phyloP scores from a whole-genome alignment of 1,140 invertebrate genomes.

The Neodiprion fabricii region DNA sequence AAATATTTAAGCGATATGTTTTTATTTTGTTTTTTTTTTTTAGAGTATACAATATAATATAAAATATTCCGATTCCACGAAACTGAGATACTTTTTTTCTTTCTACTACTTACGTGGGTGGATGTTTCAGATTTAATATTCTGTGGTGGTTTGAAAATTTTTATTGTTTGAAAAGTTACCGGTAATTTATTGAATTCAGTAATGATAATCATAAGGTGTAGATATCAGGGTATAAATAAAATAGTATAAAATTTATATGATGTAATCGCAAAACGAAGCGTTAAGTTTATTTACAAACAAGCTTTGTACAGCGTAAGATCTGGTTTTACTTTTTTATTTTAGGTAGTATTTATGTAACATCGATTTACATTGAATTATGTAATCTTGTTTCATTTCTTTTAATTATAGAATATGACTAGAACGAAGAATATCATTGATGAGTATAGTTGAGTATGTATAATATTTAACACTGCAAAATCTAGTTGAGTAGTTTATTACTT shows the following conservation, averaged over 20 bases:
- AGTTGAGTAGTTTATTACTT: neutral
- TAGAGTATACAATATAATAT: neutral
- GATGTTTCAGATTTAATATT: no score
- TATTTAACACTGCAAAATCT: no score
- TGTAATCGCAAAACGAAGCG: neutral
- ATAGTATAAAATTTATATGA: no score
- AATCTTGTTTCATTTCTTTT: neutral
- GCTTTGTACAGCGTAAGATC: constrained; percentile 9
- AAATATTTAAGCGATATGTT: neutral
- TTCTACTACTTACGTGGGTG: no score
- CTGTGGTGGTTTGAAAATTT: no score
- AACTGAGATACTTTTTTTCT: no score
- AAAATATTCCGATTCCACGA: no score
- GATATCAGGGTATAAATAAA: no score
- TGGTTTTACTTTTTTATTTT: no score
- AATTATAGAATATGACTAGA: constrained; percentile 45
- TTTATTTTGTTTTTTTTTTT: neutral
- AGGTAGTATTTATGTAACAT: neutral
- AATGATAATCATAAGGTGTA: no score
- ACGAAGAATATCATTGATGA: constrained; percentile 35
- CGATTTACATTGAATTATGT: neutral
- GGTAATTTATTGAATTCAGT: no score
- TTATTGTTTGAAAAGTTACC: no score
- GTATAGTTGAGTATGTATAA: neutral
- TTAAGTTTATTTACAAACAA: constrained; percentile 19